Percentiles rank a stretch among this genome's conserved stretches.
Evolutionary conservation across 2,888 invertebrate genomes (phyloP).

Genomic region (Xestia ashworthii): DNA sequence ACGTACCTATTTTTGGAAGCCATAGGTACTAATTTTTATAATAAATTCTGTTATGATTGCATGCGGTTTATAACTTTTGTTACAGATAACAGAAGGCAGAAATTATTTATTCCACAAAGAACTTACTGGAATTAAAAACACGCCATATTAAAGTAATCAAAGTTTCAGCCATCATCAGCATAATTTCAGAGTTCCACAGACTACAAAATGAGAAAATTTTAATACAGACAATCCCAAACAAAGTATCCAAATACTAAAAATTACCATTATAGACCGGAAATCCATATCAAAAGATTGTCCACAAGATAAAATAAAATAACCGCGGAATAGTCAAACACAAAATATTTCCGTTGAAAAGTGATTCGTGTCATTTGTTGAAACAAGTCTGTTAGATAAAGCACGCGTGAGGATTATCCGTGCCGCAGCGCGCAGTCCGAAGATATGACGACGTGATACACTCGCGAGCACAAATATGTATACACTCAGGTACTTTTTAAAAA

Average conservation of each 20-base stretch:
- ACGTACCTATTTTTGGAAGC: slow-evolving; percentile 32
- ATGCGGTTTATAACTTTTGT: slow-evolving; percentile 8
- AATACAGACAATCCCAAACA: not conserved
- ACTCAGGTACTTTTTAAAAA: not conserved
- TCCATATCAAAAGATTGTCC: slow-evolving; percentile 49
- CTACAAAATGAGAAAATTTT: not conserved
- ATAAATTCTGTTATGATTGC: not conserved
- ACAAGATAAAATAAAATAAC: slow-evolving; percentile 52
- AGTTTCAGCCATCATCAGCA: not conserved
- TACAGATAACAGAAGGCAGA: not conserved
- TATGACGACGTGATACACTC: slow-evolving; percentile 29
- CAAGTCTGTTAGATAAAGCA: slow-evolving; percentile 70
- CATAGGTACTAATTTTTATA: slow-evolving; percentile 4
- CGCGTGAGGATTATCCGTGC: slow-evolving; percentile 76
- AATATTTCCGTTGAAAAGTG: slow-evolving; percentile 50
- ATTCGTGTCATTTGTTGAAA: slow-evolving; percentile 71
- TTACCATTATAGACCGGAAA: slow-evolving; percentile 43
- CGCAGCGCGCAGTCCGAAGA: slow-evolving; percentile 54
- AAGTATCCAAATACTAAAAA: not conserved
- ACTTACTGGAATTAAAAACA: not conserved
- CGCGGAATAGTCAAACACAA: slow-evolving; percentile 51
- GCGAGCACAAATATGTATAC: not conserved
- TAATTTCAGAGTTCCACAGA: not conserved
- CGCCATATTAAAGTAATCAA: not conserved
- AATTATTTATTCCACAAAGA: not conserved